Evolutionary conservation across 2,113 vertebrate genomes (phyloP).

Genomic region (Propithecus coquereli): DNA sequence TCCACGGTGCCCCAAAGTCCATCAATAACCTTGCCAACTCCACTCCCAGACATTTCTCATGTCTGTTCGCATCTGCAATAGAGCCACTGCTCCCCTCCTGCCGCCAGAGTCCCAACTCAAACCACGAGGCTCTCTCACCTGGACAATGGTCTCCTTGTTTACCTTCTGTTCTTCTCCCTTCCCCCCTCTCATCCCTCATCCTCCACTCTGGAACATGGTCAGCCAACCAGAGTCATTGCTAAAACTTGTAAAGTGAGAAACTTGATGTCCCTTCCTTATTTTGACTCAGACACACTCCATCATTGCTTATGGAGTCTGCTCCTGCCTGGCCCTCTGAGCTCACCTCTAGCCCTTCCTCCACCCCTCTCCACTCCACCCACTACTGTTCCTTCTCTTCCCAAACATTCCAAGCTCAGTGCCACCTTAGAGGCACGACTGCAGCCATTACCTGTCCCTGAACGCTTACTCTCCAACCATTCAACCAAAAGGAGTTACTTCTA

Average conservation of each 20-base stretch:
- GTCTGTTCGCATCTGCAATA: background rate
- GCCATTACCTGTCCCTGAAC: background rate
- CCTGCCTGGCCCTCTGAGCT: background rate
- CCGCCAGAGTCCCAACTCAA: background rate
- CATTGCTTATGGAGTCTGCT: background rate
- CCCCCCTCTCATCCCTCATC: background rate
- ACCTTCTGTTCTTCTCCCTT: rapidly evolving
- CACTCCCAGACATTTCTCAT: background rate
- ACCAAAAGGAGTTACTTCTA: background rate
- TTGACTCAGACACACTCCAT: background rate
- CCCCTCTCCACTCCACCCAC: rapidly evolving
- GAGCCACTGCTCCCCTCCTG: background rate
- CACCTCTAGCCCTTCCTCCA: too few relatives aligned
- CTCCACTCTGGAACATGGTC: background rate
- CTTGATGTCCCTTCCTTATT: background rate
- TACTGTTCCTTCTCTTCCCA: background rate
- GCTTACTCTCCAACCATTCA: background rate
- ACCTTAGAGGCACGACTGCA: background rate
- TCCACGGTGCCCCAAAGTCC: background rate
- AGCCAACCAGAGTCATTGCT: background rate
- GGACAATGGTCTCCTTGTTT: background rate
- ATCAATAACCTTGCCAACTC: background rate
- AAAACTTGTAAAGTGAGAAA: background rate
- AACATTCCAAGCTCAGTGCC: background rate
- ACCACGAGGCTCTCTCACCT: background rate